These are phyloP conservation scores for Ciconia nigra DNA, from an alignment of 2,797 vertebrate genomes.

Conservation along the genomic window DNA sequence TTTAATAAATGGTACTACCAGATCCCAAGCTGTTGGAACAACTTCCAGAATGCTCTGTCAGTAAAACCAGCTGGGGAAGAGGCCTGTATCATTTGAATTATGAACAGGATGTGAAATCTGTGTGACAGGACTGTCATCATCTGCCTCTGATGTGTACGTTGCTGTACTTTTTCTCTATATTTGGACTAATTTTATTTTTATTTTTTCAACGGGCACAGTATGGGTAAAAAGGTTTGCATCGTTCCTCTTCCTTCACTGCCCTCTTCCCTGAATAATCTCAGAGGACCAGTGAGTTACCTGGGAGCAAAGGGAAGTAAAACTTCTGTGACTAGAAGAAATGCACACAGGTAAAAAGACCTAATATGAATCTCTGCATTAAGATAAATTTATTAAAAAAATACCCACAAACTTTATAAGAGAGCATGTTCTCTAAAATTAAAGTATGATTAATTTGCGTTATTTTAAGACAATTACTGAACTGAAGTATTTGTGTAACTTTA, in stretches of 20 bases:
- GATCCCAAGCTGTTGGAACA: not conserved
- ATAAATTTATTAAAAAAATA: conserved; percentile 27
- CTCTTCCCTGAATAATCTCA: not conserved
- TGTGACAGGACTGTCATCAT: not conserved
- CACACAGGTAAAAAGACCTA: conserved; percentile 18
- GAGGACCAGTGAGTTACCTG: not conserved
- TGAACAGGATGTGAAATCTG: not conserved
- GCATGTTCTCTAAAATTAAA: conserved; percentile 45
- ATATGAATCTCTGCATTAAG: conserved; percentile 7
- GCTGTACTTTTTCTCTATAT: not conserved
- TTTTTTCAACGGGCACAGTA: not conserved
- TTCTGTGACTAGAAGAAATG: not conserved
- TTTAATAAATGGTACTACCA: not conserved
- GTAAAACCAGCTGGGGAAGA: not conserved
- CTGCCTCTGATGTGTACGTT: not conserved
- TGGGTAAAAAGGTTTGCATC: not conserved
- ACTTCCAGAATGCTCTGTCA: not conserved
- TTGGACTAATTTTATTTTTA: not conserved
- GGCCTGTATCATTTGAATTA: not conserved
- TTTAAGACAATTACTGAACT: conserved; percentile 58
- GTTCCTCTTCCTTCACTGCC: not conserved
- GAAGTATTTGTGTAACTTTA: conserved; percentile 60
- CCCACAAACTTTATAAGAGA: conserved; percentile 23
- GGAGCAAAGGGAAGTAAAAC: not conserved
- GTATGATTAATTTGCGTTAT: conserved; percentile 55